Conservation (phyloP, 2,888 invertebrate species). For the Pycnomerus fuliginosus region DNA sequence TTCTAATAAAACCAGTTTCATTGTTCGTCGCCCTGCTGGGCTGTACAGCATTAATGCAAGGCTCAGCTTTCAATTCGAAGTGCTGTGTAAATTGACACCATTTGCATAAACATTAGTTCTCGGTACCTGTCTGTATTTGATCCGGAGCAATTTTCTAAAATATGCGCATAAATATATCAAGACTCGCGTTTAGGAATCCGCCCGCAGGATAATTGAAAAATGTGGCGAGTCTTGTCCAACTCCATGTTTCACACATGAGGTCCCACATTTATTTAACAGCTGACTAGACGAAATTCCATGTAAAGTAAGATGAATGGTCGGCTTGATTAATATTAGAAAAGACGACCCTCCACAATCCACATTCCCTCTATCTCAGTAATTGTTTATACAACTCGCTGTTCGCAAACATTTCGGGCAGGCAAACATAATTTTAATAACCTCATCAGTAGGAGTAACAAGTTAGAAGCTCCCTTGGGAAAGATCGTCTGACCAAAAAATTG, state of each 20-base stretch:
- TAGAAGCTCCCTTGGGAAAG: constrained; percentile 2
- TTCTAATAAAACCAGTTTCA: too few species aligned
- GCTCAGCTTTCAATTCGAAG: constrained; percentile 15
- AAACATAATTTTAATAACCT: constrained; percentile 11
- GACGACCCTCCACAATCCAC: too few species aligned
- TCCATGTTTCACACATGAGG: background rate
- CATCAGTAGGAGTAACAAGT: constrained; percentile 6
- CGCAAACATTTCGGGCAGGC: constrained; percentile 1
- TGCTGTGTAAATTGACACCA: constrained; percentile 18
- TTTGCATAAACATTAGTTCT: constrained; percentile 21
- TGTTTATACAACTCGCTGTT: constrained; percentile 3
- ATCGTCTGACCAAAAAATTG: constrained; percentile 8
- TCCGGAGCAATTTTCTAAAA: constrained; percentile 17
- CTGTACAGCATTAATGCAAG: too few species aligned
- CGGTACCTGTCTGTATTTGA: constrained; percentile 20
- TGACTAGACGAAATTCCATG: background rate
- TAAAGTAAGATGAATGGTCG: too few species aligned
- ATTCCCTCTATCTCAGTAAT: too few species aligned
- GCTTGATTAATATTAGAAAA: too few species aligned
- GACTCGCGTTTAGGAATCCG: constrained; percentile 14
- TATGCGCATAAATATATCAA: constrained; percentile 24
- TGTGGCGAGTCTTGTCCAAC: background rate
- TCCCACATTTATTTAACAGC: background rate
- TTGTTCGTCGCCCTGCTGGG: too few species aligned
- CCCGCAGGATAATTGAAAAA: constrained; percentile 13